Conservation (phyloP, 2,888 invertebrate species). For the Acanthococcus lagerstroemiae region DNA sequence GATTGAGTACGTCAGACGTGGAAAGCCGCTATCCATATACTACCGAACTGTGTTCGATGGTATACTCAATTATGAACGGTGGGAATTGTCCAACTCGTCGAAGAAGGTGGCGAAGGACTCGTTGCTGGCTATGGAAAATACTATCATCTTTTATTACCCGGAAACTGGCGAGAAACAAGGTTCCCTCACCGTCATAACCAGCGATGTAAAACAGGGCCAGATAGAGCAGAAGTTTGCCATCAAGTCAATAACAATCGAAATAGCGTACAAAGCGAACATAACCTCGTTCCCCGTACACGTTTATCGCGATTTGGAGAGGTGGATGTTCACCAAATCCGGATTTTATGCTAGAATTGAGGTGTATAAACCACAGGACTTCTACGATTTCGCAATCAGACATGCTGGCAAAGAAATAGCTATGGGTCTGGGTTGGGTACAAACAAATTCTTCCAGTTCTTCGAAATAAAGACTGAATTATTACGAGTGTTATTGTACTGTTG, state of each 20-base stretch:
- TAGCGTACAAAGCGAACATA: neutral
- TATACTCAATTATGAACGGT: neutral
- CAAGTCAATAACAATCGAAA: neutral
- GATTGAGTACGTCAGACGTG: neutral
- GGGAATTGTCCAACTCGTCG: neutral
- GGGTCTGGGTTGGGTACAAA: too few relatives aligned
- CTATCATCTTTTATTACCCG: neutral
- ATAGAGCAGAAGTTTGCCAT: neutral
- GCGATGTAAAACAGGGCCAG: neutral
- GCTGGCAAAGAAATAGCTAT: too few relatives aligned
- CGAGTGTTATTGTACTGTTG: too few relatives aligned
- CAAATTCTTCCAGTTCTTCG: too few relatives aligned
- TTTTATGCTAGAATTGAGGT: neutral
- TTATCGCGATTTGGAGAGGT: neutral
- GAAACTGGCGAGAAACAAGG: neutral
- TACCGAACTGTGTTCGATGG: neutral
- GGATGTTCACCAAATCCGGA: neutral
- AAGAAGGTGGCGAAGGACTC: neutral
- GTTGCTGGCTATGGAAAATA: neutral
- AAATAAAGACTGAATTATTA: too few relatives aligned
- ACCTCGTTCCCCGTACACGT: neutral
- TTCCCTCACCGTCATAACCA: neutral
- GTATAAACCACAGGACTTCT: neutral
- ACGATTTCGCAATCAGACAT: too few relatives aligned
- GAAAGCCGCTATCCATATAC: neutral